These are phyloP conservation scores for Gavialis gangeticus DNA, from an alignment of 2,113 vertebrate species.

Conservation along the genomic window DNA sequence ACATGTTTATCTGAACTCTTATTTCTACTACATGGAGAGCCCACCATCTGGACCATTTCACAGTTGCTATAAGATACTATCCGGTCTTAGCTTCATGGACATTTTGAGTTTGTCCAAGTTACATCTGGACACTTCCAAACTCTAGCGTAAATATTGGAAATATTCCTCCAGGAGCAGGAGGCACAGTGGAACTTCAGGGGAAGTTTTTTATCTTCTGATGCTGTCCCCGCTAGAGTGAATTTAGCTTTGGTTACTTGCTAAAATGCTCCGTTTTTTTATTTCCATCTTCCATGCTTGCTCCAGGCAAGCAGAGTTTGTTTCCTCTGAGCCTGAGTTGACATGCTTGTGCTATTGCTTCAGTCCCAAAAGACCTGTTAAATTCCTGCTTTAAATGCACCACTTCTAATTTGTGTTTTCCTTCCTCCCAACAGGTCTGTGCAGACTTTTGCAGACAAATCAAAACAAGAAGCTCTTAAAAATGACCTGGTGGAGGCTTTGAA, in stretches of 20 bases:
- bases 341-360: not conserved
- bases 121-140: not conserved
- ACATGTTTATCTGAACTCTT: not conserved
- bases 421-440: conserved; percentile 89
- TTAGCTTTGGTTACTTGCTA: not conserved
- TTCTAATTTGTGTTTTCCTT: not conserved
- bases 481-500: conserved; percentile 96
- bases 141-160: accelerated
- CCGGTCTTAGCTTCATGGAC: not conserved
- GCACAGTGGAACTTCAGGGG: not conserved
- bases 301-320: conserved; percentile 13
- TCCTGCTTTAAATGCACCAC: accelerated
- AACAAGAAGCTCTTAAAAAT: conserved; percentile 94
- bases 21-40: not conserved
- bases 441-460: conserved; percentile 93
- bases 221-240: not conserved
- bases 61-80: not conserved
- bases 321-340: conserved; percentile 1
- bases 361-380: accelerated
- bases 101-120: not conserved
- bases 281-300: not conserved
- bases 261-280: not conserved
- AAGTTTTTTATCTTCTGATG: not conserved
- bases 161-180: not conserved
- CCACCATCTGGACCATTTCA: not conserved